Conservation (phyloP, 1,140 invertebrate species). For the Hetaerina americana region DNA sequence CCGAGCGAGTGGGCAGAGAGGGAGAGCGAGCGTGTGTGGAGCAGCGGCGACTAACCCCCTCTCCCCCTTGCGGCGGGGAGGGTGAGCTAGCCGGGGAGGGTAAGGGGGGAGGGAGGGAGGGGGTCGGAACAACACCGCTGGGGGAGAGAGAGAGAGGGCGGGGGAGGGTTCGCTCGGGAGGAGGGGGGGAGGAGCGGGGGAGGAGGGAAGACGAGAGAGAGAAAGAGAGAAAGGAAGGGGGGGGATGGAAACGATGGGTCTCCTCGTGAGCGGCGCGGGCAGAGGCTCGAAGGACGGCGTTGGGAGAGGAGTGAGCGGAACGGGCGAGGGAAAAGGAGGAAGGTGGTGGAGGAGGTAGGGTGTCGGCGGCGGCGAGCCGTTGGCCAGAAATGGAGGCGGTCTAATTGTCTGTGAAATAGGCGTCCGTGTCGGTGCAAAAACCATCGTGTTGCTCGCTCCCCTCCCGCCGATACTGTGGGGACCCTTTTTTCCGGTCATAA, state of each 20-base stretch:
- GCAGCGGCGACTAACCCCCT: no score
- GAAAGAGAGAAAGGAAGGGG: neutral
- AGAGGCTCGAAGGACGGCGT: neutral
- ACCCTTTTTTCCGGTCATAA: no score
- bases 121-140: no score
- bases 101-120: neutral
- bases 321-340: no score
- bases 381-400: no score
- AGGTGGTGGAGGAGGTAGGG: no score
- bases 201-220: neutral
- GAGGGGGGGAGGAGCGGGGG: neutral
- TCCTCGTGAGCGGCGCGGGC: neutral
- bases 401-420: no score
- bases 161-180: neutral
- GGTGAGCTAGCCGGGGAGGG: neutral
- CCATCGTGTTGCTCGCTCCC: no score
- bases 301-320: neutral
- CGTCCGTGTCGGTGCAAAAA: no score
- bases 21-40: neutral
- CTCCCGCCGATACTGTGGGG: no score
- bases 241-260: no score
- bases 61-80: neutral
- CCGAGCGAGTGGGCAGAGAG: neutral
- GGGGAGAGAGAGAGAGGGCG: neutral
- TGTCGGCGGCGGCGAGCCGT: no score